Percentiles rank a stretch among this genome's conserved stretches.
Conservation (phyloP, 2,797 vertebrate species). For the Manis javanica region DNA sequence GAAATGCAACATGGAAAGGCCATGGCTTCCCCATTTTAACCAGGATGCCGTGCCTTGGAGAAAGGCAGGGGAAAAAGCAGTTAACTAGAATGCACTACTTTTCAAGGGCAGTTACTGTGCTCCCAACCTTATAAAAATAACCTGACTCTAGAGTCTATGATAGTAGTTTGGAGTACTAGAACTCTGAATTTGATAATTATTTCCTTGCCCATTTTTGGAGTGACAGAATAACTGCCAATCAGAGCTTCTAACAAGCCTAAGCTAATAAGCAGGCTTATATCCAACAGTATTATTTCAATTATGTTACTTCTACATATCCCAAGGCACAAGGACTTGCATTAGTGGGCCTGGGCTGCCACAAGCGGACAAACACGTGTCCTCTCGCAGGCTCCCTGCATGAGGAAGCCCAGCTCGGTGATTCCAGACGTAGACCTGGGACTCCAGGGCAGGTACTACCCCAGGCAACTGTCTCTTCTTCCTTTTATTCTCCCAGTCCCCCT, state of each 20-base stretch:
- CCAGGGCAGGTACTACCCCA: neutral
- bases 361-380: neutral
- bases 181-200: neutral
- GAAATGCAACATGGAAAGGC: neutral
- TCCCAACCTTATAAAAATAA: neutral
- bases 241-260: neutral
- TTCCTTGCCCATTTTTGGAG: neutral
- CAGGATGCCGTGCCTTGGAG: neutral
- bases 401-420: neutral
- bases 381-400: neutral
- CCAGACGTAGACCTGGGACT: neutral
- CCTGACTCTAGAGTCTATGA: neutral
- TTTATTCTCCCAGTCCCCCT: neutral
- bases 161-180: neutral
- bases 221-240: neutral
- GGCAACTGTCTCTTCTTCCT: too few relatives aligned
- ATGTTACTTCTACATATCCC: neutral
- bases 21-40: neutral
- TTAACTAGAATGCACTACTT: accelerated
- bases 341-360: neutral
- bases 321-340: neutral
- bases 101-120: neutral
- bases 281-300: neutral
- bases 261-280: neutral
- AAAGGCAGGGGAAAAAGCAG: neutral